Base-by-base conservation (phyloP, 2,797 vertebrate genomes). In the Salarias fasciatus region DNA sequence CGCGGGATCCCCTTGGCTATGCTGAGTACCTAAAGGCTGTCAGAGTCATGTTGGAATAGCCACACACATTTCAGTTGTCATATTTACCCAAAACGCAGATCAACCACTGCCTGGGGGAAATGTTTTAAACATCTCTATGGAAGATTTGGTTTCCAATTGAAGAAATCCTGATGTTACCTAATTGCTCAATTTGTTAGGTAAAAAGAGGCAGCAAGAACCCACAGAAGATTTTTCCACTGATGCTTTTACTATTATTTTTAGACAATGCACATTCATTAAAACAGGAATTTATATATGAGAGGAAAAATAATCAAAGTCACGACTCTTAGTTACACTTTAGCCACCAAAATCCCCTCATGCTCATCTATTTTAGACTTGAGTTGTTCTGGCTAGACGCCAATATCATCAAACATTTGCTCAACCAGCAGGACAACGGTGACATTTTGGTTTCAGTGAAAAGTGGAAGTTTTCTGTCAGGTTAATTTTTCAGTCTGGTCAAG, bases 1-100 rank as follows among this genome's bases (percentile, higher is more conserved):
- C 3, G 64, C 38, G 6, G 9, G 6, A 61, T 28, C 62, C 79
- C 61, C 53, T 43, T 64, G 70, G 70, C 18, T 37, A 67, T 36
- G 63, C 40, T 62, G 48, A 53, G 58, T 65, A 82, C 73, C 80
- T 78, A 55, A 79, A 78, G 66, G 74, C 72, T 30, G 18, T 74
- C 66, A 37, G 12, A 57, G 6, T 33, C 11, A 40, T 10, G 13
- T 35, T 35, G 1, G 33, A 5, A 30, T 8, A 37, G 8, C 12
- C 47, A 45, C 30, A 46, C 28, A 15, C 40, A 63, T 43, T 18
- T 53, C 43, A 46, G 48, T 36, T 71, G 72, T 76, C 77, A 75
- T 42, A 57, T 73, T 63, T 49, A 65, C 38, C 82, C 45, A 80
- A 64, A 57, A 46, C 35, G 54, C 4, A 54, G 12, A 53, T 14